These are phyloP conservation scores for Macaria liturata DNA, from an alignment of 2,888 invertebrate genomes.

Conservation along the genomic window DNA sequence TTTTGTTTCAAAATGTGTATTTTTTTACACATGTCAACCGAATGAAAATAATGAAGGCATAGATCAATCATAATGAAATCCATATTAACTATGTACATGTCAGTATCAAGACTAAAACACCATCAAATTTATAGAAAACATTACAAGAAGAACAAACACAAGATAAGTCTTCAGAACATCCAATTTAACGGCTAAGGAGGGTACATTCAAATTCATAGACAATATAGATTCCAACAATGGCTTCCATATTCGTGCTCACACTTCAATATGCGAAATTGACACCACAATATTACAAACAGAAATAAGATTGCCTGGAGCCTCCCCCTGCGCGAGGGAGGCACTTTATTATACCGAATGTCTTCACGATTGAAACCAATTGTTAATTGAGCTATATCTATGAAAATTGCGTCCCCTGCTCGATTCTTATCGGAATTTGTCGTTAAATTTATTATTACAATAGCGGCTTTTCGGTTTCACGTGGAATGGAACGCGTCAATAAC, in stretches of 20 bases:
- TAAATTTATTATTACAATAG: conserved; percentile 73
- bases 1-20: conserved; percentile 3
- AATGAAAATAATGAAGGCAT: too few relatives aligned
- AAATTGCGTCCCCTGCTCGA: conserved; percentile 77
- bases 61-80: too few relatives aligned
- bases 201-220: conserved; percentile 65
- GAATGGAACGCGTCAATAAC: conserved; percentile 56
- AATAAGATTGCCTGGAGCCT: conserved; percentile 77
- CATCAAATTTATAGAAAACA: conserved; percentile 23
- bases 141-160: conserved; percentile 26
- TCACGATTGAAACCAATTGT: conserved; percentile 83
- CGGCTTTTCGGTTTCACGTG: conserved; percentile 61
- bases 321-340: conserved; percentile 59
- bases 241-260: conserved; percentile 71
- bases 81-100: too few relatives aligned
- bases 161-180: conserved; percentile 39
- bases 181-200: conserved; percentile 55
- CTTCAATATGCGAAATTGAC: conserved; percentile 82
- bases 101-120: conserved; percentile 6
- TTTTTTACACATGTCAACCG: too few relatives aligned
- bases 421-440: conserved; percentile 79
- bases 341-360: conserved; percentile 80
- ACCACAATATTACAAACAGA: conserved; percentile 83
- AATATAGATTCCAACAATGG: conserved; percentile 65
- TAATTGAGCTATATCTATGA: conserved; percentile 83